Percentiles rank a stretch among this genome's conserved stretches.
Evolutionary conservation across 1,140 invertebrate genomes (phyloP).

Genomic region (Augochlora pura): DNA sequence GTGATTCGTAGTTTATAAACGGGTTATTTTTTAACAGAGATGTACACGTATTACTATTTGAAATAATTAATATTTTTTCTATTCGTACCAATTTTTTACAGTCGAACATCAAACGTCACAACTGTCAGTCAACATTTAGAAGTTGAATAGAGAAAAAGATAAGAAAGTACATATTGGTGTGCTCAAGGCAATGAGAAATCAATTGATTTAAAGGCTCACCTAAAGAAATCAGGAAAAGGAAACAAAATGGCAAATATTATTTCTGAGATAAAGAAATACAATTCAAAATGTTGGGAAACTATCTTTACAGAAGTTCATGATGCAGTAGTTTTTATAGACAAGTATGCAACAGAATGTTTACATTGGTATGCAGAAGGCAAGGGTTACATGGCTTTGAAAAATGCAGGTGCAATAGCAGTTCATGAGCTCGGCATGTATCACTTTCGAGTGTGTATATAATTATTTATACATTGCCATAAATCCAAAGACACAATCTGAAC

Average conservation of each 20-base stretch:
- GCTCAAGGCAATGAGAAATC: not conserved
- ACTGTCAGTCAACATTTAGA: not conserved
- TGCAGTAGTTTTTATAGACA: constrained; percentile 82
- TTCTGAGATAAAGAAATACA: constrained; percentile 57
- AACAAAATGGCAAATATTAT: constrained; percentile 47
- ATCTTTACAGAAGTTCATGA: constrained; percentile 77
- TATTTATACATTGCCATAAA: constrained; percentile 1
- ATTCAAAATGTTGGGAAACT: constrained; percentile 77
- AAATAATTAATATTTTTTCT: not conserved
- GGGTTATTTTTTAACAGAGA: not conserved
- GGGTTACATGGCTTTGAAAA: constrained; percentile 74
- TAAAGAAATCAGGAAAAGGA: not conserved
- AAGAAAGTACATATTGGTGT: no score
- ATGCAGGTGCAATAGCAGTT: constrained; percentile 80
- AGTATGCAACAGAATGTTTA: constrained; percentile 80
- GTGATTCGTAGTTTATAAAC: no score
- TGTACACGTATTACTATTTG: not conserved
- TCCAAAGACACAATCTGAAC: not conserved
- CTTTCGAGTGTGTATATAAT: constrained; percentile 69
- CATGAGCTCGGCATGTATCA: constrained; percentile 81
- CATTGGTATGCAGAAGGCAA: constrained; percentile 82
- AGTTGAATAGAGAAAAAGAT: not conserved
- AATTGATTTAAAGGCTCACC: not conserved
- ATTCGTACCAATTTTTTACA: not conserved
- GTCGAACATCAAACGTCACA: not conserved